phyloP scores from a whole-genome alignment of 53 echinoderm and acorn worm genomes.

The Holothuria leucospilota region DNA sequence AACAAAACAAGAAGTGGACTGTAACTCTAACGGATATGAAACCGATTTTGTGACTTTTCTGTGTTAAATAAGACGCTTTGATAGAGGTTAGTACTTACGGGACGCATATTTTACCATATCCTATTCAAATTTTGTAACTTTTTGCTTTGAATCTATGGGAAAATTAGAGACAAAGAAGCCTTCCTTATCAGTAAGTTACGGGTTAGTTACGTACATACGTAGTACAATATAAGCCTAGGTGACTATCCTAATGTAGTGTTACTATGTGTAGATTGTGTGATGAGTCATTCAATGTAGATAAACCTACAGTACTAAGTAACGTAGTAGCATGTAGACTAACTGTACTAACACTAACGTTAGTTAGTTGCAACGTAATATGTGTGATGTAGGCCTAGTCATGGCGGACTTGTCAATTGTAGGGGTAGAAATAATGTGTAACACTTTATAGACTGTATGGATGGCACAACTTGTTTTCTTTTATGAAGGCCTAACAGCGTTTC shows the following conservation, averaged over 20 bases:
- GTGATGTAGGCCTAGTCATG: too few species aligned
- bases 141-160: too few species aligned
- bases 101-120: not conserved
- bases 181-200: not conserved
- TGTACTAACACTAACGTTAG: too few species aligned
- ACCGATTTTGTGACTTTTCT: conserved; percentile 17
- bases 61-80: not conserved
- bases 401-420: too few species aligned
- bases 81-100: conserved; percentile 1
- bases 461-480: too few species aligned
- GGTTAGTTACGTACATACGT: conserved; percentile 28
- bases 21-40: conserved; percentile 17
- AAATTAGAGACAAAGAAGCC: conserved; percentile 3
- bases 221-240: conserved; percentile 1
- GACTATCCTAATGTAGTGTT: conserved; percentile 26
- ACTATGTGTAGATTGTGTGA: not conserved
- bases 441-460: too few species aligned
- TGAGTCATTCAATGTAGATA: conserved; percentile 15
- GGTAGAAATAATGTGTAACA: too few species aligned
- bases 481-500: too few species aligned
- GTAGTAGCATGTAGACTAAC: too few species aligned
- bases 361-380: too few species aligned
- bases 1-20: conserved; percentile 33
- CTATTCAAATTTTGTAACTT: too few species aligned
- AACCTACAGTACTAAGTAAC: too few species aligned